phyloP scores from a whole-genome alignment of 2,888 invertebrate genomes.

The Watsonalla cultraria region DNA sequence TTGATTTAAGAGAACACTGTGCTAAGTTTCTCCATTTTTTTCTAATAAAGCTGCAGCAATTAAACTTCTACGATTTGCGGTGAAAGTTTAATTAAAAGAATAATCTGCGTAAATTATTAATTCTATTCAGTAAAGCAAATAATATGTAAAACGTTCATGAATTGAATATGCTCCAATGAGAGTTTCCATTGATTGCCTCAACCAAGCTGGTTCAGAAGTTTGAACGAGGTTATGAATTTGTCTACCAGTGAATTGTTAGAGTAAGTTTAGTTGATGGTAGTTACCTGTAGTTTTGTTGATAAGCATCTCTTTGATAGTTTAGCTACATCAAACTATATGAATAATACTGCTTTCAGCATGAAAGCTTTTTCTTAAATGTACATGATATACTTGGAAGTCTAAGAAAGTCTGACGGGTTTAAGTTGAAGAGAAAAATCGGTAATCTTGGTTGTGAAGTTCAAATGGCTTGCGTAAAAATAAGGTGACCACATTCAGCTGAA shows the following conservation, averaged over 20 bases:
- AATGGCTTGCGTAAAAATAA: too few species aligned
- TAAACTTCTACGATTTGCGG: not conserved
- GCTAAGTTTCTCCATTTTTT: not conserved
- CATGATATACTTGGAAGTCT: too few species aligned
- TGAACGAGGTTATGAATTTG: constrained; percentile 44
- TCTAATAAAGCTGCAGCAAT: not conserved
- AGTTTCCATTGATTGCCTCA: constrained; percentile 46
- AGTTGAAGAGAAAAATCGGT: too few species aligned
- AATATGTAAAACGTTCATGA: constrained; percentile 27
- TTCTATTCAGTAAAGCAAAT: constrained; percentile 8
- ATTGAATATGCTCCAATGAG: constrained; percentile 26
- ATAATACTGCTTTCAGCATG: too few species aligned
- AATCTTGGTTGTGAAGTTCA: too few species aligned
- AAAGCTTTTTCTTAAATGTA: too few species aligned
- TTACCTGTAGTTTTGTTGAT: constrained; percentile 7
- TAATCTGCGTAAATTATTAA: not conserved
- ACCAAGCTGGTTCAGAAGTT: constrained; percentile 30
- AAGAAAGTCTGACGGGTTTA: too few species aligned
- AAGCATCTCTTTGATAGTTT: constrained; percentile 3
- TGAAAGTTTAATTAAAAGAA: constrained; percentile 3
- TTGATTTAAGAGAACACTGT: not conserved
- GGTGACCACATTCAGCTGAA: too few species aligned
- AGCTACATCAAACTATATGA: too few species aligned
- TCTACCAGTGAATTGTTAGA: constrained; percentile 36
- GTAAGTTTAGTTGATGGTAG: constrained; percentile 14